Conservation (phyloP, 2,797 vertebrate species). For the Pangasius mekongensis region DNA sequence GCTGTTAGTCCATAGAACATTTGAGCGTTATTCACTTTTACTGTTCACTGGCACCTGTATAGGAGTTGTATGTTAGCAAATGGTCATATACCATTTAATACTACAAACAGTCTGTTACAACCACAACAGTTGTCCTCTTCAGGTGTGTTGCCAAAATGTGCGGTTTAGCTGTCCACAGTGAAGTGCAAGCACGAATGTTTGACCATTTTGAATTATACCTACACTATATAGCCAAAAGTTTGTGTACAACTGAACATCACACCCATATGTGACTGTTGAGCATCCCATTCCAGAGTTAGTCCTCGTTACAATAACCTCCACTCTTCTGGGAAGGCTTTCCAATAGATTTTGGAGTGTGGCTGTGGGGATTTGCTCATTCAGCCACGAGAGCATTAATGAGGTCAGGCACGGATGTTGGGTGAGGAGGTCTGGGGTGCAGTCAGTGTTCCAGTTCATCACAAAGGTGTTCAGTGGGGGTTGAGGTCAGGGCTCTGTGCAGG, state of each 20-base stretch:
- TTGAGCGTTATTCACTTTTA: neutral
- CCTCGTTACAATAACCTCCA: neutral
- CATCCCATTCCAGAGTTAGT: neutral
- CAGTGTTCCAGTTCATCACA: no score
- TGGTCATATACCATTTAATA: neutral
- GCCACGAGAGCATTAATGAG: no score
- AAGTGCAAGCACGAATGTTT: neutral
- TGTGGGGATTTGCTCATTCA: neutral
- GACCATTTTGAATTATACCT: neutral
- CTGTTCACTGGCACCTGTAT: neutral
- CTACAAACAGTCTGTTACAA: neutral
- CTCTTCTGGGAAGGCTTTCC: neutral
- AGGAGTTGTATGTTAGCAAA: neutral
- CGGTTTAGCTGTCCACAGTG: neutral
- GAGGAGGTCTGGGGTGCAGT: no score
- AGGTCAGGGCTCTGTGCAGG: no score
- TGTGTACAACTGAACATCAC: neutral
- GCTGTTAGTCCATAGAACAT: neutral
- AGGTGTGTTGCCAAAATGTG: neutral
- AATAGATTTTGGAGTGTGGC: neutral
- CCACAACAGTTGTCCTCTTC: neutral
- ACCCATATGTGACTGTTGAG: neutral
- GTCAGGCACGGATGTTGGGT: no score
- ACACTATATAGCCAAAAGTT: neutral
- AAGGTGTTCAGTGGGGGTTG: no score